Conservation (phyloP, 2,797 vertebrate genomes). For the Alauda arvensis region DNA sequence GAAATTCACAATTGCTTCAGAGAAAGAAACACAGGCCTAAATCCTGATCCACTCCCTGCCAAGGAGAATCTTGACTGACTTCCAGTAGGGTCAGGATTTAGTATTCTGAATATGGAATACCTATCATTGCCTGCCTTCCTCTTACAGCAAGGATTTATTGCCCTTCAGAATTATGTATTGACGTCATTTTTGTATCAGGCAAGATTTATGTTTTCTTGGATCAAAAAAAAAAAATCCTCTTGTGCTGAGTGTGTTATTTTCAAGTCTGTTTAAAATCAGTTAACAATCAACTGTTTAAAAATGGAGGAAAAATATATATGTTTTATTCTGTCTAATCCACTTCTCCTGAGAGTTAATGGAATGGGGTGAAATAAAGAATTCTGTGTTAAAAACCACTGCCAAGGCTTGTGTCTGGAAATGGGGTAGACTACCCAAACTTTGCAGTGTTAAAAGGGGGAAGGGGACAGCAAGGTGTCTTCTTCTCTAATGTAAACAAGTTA, state of each 20-base stretch:
- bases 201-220: constrained; percentile 20
- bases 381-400: not conserved
- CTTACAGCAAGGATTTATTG: constrained; percentile 32
- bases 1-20: not conserved
- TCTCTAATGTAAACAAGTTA: not conserved
- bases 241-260: constrained; percentile 7
- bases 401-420: not conserved
- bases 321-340: not conserved
- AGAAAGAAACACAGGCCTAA: not conserved
- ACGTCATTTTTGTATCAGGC: constrained; percentile 25
- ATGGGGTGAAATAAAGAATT: not conserved
- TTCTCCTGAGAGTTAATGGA: not conserved
- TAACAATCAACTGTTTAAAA: not conserved
- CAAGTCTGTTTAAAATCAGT: not conserved
- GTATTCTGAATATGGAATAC: constrained; percentile 19
- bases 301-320: not conserved
- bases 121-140: constrained; percentile 21
- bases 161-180: constrained; percentile 46
- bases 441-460: not conserved
- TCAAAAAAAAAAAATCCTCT: not conserved
- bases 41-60: not conserved
- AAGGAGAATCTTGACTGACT: constrained; percentile 22
- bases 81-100: constrained; percentile 10
- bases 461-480: not conserved
- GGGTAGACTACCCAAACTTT: not conserved